Percentiles rank a stretch among this genome's conserved stretches.
Conservation (phyloP, 2,113 vertebrate genomes). For the Hydrolagus affinis region DNA sequence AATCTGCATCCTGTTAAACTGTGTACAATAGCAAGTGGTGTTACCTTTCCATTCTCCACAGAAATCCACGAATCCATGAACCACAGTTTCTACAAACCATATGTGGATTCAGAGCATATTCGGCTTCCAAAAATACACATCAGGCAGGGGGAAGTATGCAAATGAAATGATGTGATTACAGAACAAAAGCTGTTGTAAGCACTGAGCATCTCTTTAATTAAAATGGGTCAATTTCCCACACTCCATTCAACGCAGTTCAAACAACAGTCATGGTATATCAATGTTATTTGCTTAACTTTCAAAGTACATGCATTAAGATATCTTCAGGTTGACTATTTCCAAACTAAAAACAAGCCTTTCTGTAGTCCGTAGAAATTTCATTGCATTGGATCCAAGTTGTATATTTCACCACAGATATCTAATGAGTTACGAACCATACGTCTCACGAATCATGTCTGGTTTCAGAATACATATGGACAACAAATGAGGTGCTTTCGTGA, state of each 20-base stretch:
- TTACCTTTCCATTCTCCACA: not conserved
- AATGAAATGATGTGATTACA: slow-evolving; percentile 7
- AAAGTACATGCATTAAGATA: not conserved
- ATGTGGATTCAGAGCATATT: not conserved
- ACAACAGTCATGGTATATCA: too few relatives aligned
- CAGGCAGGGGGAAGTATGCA: not conserved
- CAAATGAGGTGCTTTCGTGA: not conserved
- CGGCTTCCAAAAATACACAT: not conserved
- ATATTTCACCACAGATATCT: not conserved
- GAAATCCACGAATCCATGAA: not conserved
- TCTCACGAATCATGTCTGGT: not conserved
- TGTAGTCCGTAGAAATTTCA: not conserved
- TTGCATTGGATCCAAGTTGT: not conserved
- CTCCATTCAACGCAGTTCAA: too few relatives aligned
- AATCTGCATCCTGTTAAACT: too few relatives aligned
- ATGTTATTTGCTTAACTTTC: not conserved
- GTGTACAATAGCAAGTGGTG: too few relatives aligned
- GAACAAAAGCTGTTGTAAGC: not conserved
- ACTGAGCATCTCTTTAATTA: too few relatives aligned
- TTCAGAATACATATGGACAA: not conserved
- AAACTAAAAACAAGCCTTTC: not conserved
- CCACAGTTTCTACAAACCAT: not conserved
- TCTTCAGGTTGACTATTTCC: slow-evolving; percentile 1
- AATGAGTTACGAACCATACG: not conserved
- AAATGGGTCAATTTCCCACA: too few relatives aligned